Evolutionary conservation across 2,888 invertebrate genomes (phyloP).

Genomic region (Unio delphinus): DNA sequence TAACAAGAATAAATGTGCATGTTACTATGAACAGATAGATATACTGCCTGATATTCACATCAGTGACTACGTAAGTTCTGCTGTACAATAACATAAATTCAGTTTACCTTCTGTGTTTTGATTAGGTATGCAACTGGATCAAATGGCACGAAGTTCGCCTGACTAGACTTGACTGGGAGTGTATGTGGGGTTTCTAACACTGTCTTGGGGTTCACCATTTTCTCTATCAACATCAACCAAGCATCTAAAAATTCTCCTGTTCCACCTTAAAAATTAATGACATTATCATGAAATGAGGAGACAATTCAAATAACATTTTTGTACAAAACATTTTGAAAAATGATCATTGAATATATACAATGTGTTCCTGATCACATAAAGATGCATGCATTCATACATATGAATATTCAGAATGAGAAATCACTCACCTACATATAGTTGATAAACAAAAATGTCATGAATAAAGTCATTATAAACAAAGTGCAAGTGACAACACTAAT

Average conservation of each 20-base stretch:
- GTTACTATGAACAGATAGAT: not conserved
- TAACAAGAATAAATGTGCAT: not conserved
- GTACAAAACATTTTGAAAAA: too few relatives aligned
- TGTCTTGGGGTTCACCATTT: conserved; percentile 87
- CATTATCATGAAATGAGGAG: too few relatives aligned
- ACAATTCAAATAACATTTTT: too few relatives aligned
- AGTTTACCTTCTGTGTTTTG: conserved; percentile 80
- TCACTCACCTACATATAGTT: too few relatives aligned
- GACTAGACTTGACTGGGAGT: conserved; percentile 76
- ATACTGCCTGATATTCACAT: not conserved
- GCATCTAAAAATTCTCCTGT: conserved; percentile 87
- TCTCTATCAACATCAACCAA: conserved; percentile 86
- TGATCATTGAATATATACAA: too few relatives aligned
- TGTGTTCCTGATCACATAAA: too few relatives aligned
- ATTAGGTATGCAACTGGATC: conserved; percentile 82
- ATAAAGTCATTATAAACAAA: too few relatives aligned
- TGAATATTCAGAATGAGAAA: too few relatives aligned
- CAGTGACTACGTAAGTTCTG: not conserved
- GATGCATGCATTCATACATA: too few relatives aligned
- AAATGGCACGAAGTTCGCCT: conserved; percentile 70
- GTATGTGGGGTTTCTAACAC: conserved; percentile 85
- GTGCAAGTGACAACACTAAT: too few relatives aligned
- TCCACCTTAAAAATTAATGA: conserved; percentile 74
- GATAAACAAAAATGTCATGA: too few relatives aligned
- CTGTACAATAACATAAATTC: not conserved